Evolutionary conservation across 2,113 vertebrate species (phyloP).

Genomic region (Phoenicopterus ruber): DNA sequence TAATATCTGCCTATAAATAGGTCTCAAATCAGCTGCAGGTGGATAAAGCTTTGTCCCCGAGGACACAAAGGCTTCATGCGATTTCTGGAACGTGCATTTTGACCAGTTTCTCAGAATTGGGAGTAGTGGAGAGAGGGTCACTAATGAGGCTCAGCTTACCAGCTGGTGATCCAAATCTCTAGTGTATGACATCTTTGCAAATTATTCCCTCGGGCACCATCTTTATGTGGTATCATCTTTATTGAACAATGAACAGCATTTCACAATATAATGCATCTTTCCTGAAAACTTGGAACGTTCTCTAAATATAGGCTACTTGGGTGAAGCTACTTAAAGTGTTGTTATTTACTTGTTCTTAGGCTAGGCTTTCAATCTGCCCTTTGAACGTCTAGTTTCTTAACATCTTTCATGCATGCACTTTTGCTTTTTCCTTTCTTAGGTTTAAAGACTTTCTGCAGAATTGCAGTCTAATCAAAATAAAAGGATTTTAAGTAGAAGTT

Average conservation of each 20-base stretch:
- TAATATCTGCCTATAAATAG: not conserved
- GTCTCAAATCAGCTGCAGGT: not conserved
- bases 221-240: not conserved
- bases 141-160: not conserved
- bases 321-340: not conserved
- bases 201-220: not conserved
- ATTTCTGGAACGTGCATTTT: not conserved
- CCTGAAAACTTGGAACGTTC: not conserved
- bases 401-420: accelerated
- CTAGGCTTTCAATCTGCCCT: not conserved
- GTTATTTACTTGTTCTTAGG: not conserved
- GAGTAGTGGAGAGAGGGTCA: not conserved
- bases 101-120: not conserved
- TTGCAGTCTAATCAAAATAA: not conserved
- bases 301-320: not conserved
- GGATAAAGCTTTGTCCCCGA: not conserved
- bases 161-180: not conserved
- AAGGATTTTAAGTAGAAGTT: not conserved
- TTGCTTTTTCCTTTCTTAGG: not conserved
- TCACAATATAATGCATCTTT: not conserved
- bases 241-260: not conserved
- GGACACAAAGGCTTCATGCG: not conserved
- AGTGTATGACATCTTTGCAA: not conserved
- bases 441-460: not conserved
- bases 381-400: not conserved